Evolutionary conservation across 2,113 vertebrate genomes (phyloP), one percentile per base, ranked within the genome.

Genomic region (Coturnix japonica): DNA sequence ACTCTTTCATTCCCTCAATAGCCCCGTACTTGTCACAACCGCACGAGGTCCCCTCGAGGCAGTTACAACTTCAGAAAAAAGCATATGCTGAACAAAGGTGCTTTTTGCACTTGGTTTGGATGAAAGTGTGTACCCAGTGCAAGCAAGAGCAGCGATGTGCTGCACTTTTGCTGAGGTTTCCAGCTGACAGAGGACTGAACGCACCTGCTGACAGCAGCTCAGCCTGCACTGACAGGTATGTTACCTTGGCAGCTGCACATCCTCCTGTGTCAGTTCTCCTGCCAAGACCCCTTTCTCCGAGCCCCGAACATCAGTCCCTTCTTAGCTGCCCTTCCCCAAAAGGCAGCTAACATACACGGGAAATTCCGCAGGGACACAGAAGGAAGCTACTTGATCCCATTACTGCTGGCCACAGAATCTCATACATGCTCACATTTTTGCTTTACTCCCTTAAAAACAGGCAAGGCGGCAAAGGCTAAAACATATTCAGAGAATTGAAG

Each of bases 401-500:
- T 95, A 91, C 18, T 93, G 91, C 93, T 80, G 75, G 91, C 94
- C 93, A 89, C 87, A 89, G 93, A 93, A 95, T 90, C 91, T 80
- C 85, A 87, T 65, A 85, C 87, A 85, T 73, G 85, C 79, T 92
- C 85, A 60, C 87, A 51, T 80, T 87, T 90, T 89, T 2, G 2
- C 90, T 72, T 60, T 95, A 87, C 85, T 95, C 90, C 79, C 79
- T 85, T 75, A 82, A 59, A 53, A 92, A 46, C 11, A 87, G 91
- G 91, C 75, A 0, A 77, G 60, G 74, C 85, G 93, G 94, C 95
- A 95, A 94, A 35, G 57, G 82, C 73, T 43, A 95, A 94, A 90
- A 85, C 53, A 94, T 81, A 95, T 81, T 94, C 88, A 94, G 93
- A 95, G 91, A 95, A 86, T 4, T 83, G 73, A 95, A 94, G 93